Percentiles rank a stretch among this genome's conserved stretches.
Evolutionary conservation across 35 echinoderm and acorn worm species (phyloP).

Genomic region (Patiria miniata): DNA sequence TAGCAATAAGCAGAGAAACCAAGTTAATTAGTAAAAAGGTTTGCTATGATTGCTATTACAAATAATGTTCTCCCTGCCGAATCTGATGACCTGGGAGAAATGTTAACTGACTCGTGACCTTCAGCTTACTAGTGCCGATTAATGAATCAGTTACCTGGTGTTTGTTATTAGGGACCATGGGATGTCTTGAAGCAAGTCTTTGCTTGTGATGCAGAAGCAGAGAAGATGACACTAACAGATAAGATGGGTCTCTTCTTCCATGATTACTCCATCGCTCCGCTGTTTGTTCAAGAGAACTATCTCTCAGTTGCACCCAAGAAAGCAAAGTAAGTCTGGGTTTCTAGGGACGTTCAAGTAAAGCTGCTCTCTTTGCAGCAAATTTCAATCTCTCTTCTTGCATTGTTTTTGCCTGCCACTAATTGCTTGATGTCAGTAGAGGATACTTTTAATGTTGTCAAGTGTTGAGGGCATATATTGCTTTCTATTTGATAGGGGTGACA

Average conservation of each 20-base stretch:
- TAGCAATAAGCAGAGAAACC: not conserved
- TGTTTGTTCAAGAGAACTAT: conserved; percentile 99
- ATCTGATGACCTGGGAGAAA: no score
- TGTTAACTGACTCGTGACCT: no score
- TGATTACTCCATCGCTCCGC: conserved; percentile 94
- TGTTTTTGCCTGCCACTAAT: not conserved
- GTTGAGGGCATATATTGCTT: not conserved
- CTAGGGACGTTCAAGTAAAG: no score
- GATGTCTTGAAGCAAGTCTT: conserved; percentile 90
- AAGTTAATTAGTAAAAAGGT: no score
- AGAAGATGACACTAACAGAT: conserved; percentile 86
- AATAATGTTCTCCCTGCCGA: no score
- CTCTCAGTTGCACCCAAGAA: conserved; percentile 63
- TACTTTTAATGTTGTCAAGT: no score
- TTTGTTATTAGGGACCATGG: conserved; percentile 83
- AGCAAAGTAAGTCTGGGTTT: conserved; percentile 77
- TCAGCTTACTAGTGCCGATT: no score
- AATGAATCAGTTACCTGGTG: no score
- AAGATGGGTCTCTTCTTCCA: conserved; percentile 94
- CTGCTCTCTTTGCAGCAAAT: no score
- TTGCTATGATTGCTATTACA: no score
- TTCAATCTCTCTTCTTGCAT: not conserved
- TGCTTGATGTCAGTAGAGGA: no score
- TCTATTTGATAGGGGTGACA: conserved; percentile 68
- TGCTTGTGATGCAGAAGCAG: conserved; percentile 57